phyloP scores from a whole-genome alignment of 2,888 invertebrate species.

The Polylopha cassiicola region DNA sequence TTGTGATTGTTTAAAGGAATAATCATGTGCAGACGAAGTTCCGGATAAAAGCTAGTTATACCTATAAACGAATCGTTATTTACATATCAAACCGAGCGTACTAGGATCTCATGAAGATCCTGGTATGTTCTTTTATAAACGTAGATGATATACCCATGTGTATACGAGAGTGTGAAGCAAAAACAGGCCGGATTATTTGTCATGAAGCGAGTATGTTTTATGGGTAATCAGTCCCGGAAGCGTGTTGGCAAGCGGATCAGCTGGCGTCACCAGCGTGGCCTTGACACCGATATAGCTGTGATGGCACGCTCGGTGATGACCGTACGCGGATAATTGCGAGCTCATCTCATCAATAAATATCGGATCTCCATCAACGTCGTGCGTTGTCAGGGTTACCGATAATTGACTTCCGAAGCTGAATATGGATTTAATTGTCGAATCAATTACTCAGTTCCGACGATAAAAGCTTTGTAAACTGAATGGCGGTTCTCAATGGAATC shows the following conservation, averaged over 20 bases:
- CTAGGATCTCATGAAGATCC: too few relatives aligned
- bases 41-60: too few relatives aligned
- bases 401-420: conserved; percentile 51
- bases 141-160: too few relatives aligned
- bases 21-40: too few relatives aligned
- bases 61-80: too few relatives aligned
- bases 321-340: conserved; percentile 27
- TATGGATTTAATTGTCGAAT: conserved; percentile 33
- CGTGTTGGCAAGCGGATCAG: conserved; percentile 32
- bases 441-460: conserved; percentile 14
- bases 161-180: conserved; percentile 23
- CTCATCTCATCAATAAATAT: conserved; percentile 25
- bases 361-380: conserved; percentile 42
- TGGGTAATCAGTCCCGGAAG: conserved; percentile 63
- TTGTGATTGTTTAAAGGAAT: too few relatives aligned
- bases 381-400: conserved; percentile 48
- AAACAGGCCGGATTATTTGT: conserved; percentile 30
- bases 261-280: too few relatives aligned
- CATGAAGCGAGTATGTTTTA: conserved; percentile 30
- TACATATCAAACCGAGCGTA: too few relatives aligned
- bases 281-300: conserved; percentile 49
- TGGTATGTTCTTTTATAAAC: too few relatives aligned
- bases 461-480: conserved; percentile 5
- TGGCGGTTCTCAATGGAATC: too few relatives aligned
- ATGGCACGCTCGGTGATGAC: conserved; percentile 31